Conservation (phyloP, 1,140 invertebrate genomes). For the Hyphantria cunea region DNA sequence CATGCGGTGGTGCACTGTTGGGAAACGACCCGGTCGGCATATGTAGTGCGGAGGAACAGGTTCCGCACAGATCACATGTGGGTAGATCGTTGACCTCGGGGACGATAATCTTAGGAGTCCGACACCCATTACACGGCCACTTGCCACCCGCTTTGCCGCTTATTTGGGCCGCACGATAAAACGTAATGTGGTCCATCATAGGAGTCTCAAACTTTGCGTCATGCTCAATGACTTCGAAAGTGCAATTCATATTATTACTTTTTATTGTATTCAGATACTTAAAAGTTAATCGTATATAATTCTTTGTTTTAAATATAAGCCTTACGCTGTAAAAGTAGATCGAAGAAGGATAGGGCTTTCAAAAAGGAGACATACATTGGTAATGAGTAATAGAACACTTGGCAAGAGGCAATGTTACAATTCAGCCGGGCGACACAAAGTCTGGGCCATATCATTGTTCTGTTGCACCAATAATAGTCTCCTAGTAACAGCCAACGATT, state of each 20-base stretch:
- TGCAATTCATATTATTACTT: too few relatives aligned
- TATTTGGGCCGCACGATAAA: constrained; percentile 14
- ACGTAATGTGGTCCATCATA: background rate
- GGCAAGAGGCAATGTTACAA: constrained; percentile 58
- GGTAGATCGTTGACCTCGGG: constrained; percentile 62
- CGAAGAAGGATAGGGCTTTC: too few relatives aligned
- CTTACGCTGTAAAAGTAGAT: too few relatives aligned
- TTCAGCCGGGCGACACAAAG: constrained; percentile 58
- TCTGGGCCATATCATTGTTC: constrained; percentile 57
- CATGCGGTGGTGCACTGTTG: constrained; percentile 44
- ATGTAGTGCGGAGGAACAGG: constrained; percentile 74
- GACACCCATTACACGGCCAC: constrained; percentile 16
- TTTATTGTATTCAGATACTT: too few relatives aligned
- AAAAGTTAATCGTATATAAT: too few relatives aligned
- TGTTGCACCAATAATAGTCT: constrained; percentile 56
- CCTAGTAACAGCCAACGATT: constrained; percentile 39
- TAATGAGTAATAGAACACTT: constrained; percentile 38
- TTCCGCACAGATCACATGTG: constrained; percentile 71
- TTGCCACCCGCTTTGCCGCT: constrained; percentile 5
- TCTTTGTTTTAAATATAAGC: too few relatives aligned
- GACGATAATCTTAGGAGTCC: constrained; percentile 58
- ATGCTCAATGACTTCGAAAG: background rate
- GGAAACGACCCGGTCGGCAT: constrained; percentile 44
- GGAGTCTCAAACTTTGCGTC: background rate
- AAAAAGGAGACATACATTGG: background rate